Conservation (phyloP, 2,888 invertebrate species). For the Cephonodes hylas region DNA sequence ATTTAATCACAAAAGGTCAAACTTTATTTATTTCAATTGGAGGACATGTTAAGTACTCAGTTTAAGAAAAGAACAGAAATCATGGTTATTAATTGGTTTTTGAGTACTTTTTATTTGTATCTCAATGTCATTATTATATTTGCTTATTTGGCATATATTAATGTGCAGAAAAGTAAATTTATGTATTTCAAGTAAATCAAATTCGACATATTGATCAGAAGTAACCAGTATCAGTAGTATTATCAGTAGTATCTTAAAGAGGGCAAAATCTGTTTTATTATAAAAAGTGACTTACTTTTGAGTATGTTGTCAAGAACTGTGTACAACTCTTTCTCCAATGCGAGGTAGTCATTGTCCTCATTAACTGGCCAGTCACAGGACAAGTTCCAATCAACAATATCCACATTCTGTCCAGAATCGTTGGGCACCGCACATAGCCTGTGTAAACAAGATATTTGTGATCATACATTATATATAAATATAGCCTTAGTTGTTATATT, state of each 20-base stretch:
- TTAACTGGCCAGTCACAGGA: constrained; percentile 66
- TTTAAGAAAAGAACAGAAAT: no score
- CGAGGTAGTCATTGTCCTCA: constrained; percentile 61
- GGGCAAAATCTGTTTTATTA: not conserved
- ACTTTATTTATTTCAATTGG: not conserved
- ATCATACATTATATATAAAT: no score
- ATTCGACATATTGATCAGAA: not conserved
- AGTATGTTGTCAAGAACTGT: constrained; percentile 57
- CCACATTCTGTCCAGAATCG: constrained; percentile 63
- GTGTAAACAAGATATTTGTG: not conserved
- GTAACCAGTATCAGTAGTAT: not conserved
- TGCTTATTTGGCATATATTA: no score
- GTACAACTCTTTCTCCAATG: constrained; percentile 54
- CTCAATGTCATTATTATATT: no score
- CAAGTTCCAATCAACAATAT: constrained; percentile 67
- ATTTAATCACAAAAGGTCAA: constrained; percentile 18
- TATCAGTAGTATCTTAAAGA: not conserved
- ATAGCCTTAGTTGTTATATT: no score
- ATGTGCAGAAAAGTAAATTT: no score
- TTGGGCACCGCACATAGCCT: constrained; percentile 34
- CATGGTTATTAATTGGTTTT: no score
- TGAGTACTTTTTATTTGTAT: no score
- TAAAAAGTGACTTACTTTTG: constrained; percentile 53
- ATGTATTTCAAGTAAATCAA: no score
- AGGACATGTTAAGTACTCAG: not conserved